phyloP scores from a whole-genome alignment of 2,888 invertebrate species.

The Elysia crispata region DNA sequence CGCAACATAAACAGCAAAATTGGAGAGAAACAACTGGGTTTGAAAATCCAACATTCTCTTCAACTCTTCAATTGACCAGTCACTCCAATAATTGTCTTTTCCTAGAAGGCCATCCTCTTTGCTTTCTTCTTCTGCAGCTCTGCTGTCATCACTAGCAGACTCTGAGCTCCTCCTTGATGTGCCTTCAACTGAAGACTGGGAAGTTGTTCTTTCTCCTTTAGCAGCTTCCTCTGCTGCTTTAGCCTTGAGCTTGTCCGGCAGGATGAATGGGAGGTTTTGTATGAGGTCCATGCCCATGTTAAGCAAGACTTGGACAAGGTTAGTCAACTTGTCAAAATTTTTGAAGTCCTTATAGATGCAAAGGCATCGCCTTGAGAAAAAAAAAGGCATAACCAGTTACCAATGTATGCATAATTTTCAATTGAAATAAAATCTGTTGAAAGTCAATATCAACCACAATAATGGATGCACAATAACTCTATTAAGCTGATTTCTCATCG shows the following conservation, averaged over 20 bases:
- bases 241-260: conserved; percentile 38
- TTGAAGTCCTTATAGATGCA: conserved; percentile 95
- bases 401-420: background rate
- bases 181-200: conserved; percentile 41
- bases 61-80: conserved; percentile 89
- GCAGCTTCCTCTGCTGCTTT: conserved; percentile 51
- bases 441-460: background rate
- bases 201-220: conserved; percentile 49
- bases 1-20: conserved; percentile 86
- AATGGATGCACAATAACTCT: background rate
- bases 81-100: conserved; percentile 50
- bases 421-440: background rate
- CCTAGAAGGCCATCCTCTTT: conserved; percentile 24
- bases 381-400: conserved; percentile 14
- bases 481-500: too few species aligned
- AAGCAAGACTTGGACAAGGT: conserved; percentile 91
- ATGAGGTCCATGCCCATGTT: conserved; percentile 90
- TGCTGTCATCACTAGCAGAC: conserved; percentile 42
- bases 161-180: conserved; percentile 24
- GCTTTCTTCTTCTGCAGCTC: conserved; percentile 12
- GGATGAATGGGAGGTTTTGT: conserved; percentile 67
- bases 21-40: conserved; percentile 91
- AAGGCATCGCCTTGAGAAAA: conserved; percentile 89
- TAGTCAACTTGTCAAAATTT: conserved; percentile 93
- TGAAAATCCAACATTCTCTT: conserved; percentile 92